phyloP scores from a whole-genome alignment of 37 sponge, comb jelly and placozoan species.

The Chondrosia reniformis region DNA sequence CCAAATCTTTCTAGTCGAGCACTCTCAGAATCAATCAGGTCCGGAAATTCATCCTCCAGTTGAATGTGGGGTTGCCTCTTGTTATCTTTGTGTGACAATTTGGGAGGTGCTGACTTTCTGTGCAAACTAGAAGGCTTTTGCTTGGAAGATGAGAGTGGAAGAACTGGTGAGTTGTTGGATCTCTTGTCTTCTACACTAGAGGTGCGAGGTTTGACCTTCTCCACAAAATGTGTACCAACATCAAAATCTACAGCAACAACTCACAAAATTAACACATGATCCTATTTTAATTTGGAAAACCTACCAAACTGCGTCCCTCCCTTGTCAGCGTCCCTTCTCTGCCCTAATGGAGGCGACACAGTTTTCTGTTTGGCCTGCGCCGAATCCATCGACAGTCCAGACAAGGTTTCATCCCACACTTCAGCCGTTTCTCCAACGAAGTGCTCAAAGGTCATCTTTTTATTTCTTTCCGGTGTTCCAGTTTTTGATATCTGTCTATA shows the following conservation, averaged over 20 bases:
- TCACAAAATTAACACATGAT: not conserved
- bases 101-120: not conserved
- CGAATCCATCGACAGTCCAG: slow-evolving; percentile 26
- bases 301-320: no score
- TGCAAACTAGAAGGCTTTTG: not conserved
- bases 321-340: no score
- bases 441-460: slow-evolving; percentile 77
- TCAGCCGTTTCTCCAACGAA: slow-evolving; percentile 77
- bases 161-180: not conserved
- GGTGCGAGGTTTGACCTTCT: slow-evolving; percentile 13
- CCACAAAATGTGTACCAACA: slow-evolving; percentile 16
- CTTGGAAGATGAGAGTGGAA: no score
- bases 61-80: not conserved
- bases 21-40: slow-evolving; percentile 73
- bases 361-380: no score
- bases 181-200: not conserved
- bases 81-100: not conserved
- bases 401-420: slow-evolving; percentile 74
- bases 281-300: no score
- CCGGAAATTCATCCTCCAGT: slow-evolving; percentile 26
- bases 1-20: slow-evolving; percentile 82
- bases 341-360: no score
- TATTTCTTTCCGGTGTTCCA: slow-evolving; percentile 12
- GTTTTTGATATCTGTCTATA: not conserved
- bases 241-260: slow-evolving; percentile 15